Evolutionary conservation across 2,888 invertebrate species (phyloP).

Genomic region (Nycteola revayana): DNA sequence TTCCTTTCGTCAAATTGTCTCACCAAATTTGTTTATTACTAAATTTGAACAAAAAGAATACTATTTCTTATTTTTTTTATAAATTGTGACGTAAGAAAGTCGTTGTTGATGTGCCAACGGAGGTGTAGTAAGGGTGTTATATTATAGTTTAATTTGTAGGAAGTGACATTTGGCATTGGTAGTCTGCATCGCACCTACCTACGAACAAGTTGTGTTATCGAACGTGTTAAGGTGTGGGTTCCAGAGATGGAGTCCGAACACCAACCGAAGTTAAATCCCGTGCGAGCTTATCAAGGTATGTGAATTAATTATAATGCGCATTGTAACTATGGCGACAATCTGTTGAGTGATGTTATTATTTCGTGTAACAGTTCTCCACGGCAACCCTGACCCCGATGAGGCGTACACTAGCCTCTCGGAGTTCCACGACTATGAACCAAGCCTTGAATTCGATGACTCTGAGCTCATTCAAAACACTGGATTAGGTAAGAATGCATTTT

Average conservation of each 20-base stretch:
- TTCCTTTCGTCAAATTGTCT: slow-evolving; percentile 6
- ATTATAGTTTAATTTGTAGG: slow-evolving; percentile 16
- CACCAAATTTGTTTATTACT: slow-evolving; percentile 22
- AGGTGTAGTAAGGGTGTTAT: slow-evolving; percentile 15
- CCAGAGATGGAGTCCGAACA: slow-evolving; percentile 61
- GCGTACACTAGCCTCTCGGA: slow-evolving; percentile 94
- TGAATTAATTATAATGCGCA: too few species aligned
- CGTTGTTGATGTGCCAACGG: slow-evolving; percentile 23
- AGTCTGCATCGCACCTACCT: slow-evolving; percentile 10
- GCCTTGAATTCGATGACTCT: slow-evolving; percentile 97
- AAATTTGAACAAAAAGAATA: slow-evolving; percentile 1
- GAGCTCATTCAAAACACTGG: slow-evolving; percentile 88
- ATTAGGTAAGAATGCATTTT: slow-evolving; percentile 86
- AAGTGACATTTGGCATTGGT: slow-evolving; percentile 31
- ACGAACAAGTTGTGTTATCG: slow-evolving; percentile 24
- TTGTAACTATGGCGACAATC: background rate
- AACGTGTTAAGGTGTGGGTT: slow-evolving; percentile 23
- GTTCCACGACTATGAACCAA: slow-evolving; percentile 96
- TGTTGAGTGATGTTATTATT: slow-evolving; percentile 14
- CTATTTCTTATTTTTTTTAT: slow-evolving; percentile 9
- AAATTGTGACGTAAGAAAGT: slow-evolving; percentile 15
- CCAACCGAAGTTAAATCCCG: slow-evolving; percentile 67
- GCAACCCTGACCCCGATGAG: slow-evolving; percentile 84
- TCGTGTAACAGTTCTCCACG: slow-evolving; percentile 55
- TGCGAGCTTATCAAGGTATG: slow-evolving; percentile 71